Conservation (phyloP, 2,113 vertebrate genomes). For the Sitta europaea region DNA sequence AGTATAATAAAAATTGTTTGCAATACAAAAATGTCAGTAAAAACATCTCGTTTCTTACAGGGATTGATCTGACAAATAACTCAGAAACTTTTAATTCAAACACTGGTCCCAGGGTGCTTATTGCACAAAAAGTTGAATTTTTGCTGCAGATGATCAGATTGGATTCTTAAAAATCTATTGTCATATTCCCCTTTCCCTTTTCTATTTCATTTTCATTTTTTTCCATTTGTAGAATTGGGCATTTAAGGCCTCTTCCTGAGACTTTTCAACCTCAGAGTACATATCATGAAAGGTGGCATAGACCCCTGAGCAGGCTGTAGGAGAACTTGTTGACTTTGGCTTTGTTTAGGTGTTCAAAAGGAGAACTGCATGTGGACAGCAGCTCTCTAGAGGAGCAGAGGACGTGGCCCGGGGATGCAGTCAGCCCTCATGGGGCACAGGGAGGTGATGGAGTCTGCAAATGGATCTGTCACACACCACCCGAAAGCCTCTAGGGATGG, state of each 20-base stretch:
- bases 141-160: neutral
- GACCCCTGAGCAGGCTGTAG: neutral
- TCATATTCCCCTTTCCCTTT: neutral
- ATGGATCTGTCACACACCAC: neutral
- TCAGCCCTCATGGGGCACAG: neutral
- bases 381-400: neutral
- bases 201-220: neutral
- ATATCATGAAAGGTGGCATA: accelerated
- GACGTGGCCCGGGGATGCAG: neutral
- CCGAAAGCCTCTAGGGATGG: neutral
- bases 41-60: neutral
- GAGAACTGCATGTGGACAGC: neutral
- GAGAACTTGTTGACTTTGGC: neutral
- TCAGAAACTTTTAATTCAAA: neutral
- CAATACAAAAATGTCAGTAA: neutral
- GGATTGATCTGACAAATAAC: neutral
- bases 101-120: neutral
- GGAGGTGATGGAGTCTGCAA: neutral
- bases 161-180: neutral
- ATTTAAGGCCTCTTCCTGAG: neutral
- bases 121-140: neutral
- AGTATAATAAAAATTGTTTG: neutral
- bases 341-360: neutral
- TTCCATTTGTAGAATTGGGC: neutral
- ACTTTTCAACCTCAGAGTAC: neutral